Evolutionary conservation across 1,140 invertebrate genomes (phyloP), one percentile per base, ranked within the genome.

Genomic region (Musca vetustissima): DNA sequence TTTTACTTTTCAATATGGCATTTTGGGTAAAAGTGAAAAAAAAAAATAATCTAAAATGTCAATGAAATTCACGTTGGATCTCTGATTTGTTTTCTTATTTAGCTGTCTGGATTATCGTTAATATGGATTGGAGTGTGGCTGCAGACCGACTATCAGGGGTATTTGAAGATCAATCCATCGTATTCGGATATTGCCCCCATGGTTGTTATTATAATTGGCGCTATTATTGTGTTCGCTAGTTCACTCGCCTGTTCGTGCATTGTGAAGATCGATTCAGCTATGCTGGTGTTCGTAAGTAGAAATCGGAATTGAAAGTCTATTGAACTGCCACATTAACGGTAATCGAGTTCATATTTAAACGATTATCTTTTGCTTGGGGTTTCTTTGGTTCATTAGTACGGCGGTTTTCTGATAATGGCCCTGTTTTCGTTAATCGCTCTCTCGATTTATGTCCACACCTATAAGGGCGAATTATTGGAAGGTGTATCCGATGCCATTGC

Each of bases 41-140:
- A 6, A 4, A 3, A 59, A 22, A 13, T 68, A 8, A 2, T 17
- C 4, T 1, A 28, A 48, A 19, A 49, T 43, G 1, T 43, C 28
- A 28, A 8, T 43, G 1, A 43, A 43, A 43, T 8, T 43, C 4
- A 43, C 13, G 3, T 25, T n/a, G 11, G 48, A 25, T 28, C n/a
- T n/a, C n/a, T 69, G 22, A 50, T 21, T 68, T 50, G n/a, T 69
- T 0, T 49, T 32, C 19, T 32, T 22, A n/a, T n/a, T 22, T 24
- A 71, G 70, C 19, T 71, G 17, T 53, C 55, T 19, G 70, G 70
- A 9, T 50, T 71, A 14, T 22, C 64, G 13, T 49, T 71, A 19
- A 49, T 71, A 19, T 64, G 67, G 61, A 65, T 67, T 22, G 70
- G 70, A 14, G 64, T 71, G 7, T 71, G 70, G 70, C 9, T 71